Base-by-base conservation (phyloP, 2,797 vertebrate species). In the Clamator glandarius region DNA sequence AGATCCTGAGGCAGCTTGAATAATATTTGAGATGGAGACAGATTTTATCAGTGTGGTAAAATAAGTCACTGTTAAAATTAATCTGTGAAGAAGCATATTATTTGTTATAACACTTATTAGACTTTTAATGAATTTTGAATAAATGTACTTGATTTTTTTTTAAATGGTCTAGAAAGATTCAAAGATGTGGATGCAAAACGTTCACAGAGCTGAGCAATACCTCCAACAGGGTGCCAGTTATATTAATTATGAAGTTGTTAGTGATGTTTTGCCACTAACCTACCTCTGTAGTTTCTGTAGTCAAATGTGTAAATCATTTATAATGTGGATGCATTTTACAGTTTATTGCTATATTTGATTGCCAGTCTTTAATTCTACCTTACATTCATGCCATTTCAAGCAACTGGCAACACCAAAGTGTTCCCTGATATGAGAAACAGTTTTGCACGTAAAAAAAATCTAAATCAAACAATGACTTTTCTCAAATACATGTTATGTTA, bases 41-140 rank as follows among this genome's bases (percentile, higher is more conserved):
- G 83, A 93, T 93, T 82, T 94, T 93, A 93, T 96, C 90, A 77
- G 61, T 15, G 4, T 82, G 63, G 51, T 64, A 82, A 94, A 94
- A 64, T 63, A 90, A 95, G 26, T 31, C 33, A 29, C n/a, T 79
- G 70, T 61, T 89, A 82, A 82, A 95, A 94, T 59, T 57, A 86
- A 36, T 88, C 83, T 81, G 52, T 77, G 72, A 89, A 80, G 64
- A 80, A 84, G 75, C 52, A 94, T 79, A 74, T 93, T 70, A 83
- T 93, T 95, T 95, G 58, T 92, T 84, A 61, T 88, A 83, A 51
- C 19, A 91, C 54, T 69, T 83, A 77, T 9, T 77, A 87, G 26
- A 36, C 52, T 87, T 87, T 83, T 82, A 62, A 84, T 74, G 39
- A 31, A 28, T 84, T 75, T 66, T 84, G 31, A 91, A 73, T 80